Conservation (phyloP, 1,140 invertebrate species). For the Drosophila chauvacae region DNA sequence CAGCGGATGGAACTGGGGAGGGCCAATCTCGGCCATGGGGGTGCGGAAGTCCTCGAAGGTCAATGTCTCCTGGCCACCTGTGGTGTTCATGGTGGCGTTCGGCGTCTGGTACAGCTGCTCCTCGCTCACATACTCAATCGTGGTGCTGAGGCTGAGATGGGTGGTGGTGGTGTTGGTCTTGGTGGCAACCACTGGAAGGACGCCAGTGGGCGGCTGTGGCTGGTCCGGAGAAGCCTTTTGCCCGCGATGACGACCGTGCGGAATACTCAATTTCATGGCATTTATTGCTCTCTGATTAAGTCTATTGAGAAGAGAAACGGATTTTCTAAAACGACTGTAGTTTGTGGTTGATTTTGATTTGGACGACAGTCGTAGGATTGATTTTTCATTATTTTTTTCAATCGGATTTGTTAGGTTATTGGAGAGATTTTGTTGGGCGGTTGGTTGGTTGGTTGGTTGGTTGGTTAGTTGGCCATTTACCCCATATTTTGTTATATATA, state of each 20-base stretch:
- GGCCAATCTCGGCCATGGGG: slow-evolving; percentile 67
- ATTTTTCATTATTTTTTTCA: not conserved
- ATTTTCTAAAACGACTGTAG: slow-evolving; percentile 84
- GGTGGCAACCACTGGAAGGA: not conserved
- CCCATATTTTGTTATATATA: slow-evolving; percentile 52
- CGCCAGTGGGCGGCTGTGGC: not conserved
- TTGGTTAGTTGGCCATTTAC: slow-evolving; percentile 70
- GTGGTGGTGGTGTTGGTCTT: slow-evolving; percentile 24
- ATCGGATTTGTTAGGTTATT: slow-evolving; percentile 9
- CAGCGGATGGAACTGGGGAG: slow-evolving; percentile 38
- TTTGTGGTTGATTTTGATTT: slow-evolving; percentile 49
- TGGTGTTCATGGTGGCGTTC: slow-evolving; percentile 65
- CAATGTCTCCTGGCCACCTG: slow-evolving; percentile 3
- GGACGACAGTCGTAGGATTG: slow-evolving; percentile 49
- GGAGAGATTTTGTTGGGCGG: slow-evolving; percentile 43
- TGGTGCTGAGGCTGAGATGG: slow-evolving; percentile 55
- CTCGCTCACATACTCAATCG: slow-evolving; percentile 73
- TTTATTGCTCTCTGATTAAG: slow-evolving; percentile 84
- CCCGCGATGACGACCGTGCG: slow-evolving; percentile 56
- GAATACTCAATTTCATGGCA: slow-evolving; percentile 82
- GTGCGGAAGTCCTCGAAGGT: slow-evolving; percentile 76
- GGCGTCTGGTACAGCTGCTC: slow-evolving; percentile 78
- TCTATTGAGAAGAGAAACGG: slow-evolving; percentile 84
- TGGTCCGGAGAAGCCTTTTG: slow-evolving; percentile 27
- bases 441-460: slow-evolving; percentile 54